Percentiles rank a stretch among this genome's conserved stretches.
phyloP scores from a whole-genome alignment of 2,888 invertebrate species.

The Hyposoter dolosus region DNA sequence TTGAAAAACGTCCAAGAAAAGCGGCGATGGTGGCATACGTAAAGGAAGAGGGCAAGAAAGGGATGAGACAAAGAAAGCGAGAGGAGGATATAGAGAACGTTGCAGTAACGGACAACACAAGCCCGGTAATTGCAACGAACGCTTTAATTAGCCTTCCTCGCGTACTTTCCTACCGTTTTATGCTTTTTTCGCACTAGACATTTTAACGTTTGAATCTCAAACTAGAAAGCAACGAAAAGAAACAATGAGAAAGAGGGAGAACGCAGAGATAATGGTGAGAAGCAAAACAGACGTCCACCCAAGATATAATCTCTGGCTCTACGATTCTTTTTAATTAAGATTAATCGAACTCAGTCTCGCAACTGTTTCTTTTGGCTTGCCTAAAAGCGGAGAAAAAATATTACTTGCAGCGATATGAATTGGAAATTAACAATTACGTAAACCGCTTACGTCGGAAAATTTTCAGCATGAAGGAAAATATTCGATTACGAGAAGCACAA shows the following conservation, averaged over 20 bases:
- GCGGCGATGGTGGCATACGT: constrained; percentile 52
- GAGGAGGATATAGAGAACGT: constrained; percentile 32
- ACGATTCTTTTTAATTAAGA: constrained; percentile 52
- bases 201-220: constrained; percentile 59
- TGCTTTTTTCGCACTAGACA: constrained; percentile 43
- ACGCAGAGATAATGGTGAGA: constrained; percentile 54
- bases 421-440: neutral
- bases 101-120: constrained; percentile 42
- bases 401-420: neutral
- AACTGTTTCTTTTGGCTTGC: constrained; percentile 5
- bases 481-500: neutral
- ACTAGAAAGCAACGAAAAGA: constrained; percentile 64
- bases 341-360: constrained; percentile 46
- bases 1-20: constrained; percentile 44
- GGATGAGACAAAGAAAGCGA: neutral
- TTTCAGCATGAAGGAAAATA: neutral
- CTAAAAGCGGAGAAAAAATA: neutral
- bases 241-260: constrained; percentile 45
- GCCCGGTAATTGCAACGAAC: constrained; percentile 61
- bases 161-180: constrained; percentile 63
- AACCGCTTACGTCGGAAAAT: neutral
- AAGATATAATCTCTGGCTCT: constrained; percentile 49
- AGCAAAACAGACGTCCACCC: constrained; percentile 53
- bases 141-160: constrained; percentile 65
- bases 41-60: constrained; percentile 24